Conservation (phyloP, 2,888 invertebrate species). For the Syritta pipiens region DNA sequence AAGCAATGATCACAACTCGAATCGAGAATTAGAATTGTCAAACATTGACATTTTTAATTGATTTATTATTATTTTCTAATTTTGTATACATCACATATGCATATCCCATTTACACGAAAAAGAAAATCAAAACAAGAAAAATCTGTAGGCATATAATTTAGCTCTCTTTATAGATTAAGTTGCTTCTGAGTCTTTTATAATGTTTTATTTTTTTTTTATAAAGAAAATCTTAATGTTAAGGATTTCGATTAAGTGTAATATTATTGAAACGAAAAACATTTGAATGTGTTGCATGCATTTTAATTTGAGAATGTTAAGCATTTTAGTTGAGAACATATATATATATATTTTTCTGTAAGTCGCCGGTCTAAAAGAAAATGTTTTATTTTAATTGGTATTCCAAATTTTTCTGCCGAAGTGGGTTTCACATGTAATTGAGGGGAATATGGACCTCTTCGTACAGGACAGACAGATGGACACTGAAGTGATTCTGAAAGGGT, state of each 20-base stretch:
- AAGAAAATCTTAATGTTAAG: not conserved
- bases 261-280: not conserved
- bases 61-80: too few species aligned
- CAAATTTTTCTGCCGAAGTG: too few species aligned
- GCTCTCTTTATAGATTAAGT: conserved; percentile 48
- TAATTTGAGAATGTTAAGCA: conserved; percentile 19
- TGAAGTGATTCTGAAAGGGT: too few species aligned
- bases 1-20: conserved; percentile 79
- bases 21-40: conserved; percentile 67
- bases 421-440: too few species aligned
- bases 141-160: conserved; percentile 48
- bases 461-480: too few species aligned
- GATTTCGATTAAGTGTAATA: not conserved
- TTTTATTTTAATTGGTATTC: not conserved
- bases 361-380: not conserved
- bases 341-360: conserved; percentile 33
- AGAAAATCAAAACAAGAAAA: conserved; percentile 3
- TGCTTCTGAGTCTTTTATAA: conserved; percentile 68
- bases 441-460: too few species aligned
- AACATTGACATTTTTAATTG: conserved; percentile 24
- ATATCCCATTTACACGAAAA: conserved; percentile 4
- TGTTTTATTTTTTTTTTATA: conserved; percentile 11
- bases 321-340: not conserved
- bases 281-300: conserved; percentile 29
- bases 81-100: conserved; percentile 30